Base-by-base conservation (phyloP, 2,797 vertebrate species). In the Poeciliopsis presidionis region DNA sequence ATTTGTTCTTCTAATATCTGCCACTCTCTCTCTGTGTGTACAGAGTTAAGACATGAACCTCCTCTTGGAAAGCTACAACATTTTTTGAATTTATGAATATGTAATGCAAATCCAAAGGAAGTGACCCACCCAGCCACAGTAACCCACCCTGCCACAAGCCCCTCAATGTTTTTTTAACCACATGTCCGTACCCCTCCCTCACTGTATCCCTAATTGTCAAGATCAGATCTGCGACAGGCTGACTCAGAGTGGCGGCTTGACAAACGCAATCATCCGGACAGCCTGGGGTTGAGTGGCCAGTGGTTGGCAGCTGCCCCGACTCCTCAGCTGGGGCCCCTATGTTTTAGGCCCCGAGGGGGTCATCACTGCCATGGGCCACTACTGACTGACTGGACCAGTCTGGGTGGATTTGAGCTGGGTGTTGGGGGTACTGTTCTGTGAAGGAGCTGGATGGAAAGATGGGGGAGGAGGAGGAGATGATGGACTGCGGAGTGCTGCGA, bases 221-320 rank as follows among this genome's bases (percentile, higher is more conserved):
- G 94, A 95, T 95, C 95, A 95, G 92, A 90, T 89, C 86, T 80
- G 83, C 67, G 57, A 84, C 20, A 74, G 79, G 71, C 89, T 96
- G 95, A 96, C 93, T 28, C 88, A 84, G 91, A 94, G 92, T 96
- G 96, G 96, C 95, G 94, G 94, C 91, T 94, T 96, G 95, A 96
- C 96, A 96, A 95, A 95, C 79, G 93, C 92, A 91, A 92, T 96
- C 95, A 96, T 95, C 93, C 94, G 92, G 92, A 95, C 94, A 90
- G 90, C 85, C 85, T 87, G 14, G 77, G 90, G 93, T 94, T 95
- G 95, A 95, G 93, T 90, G 92, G 93, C 81, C 77, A 63, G 83
- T 94, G 92, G 90, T 95, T 96, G 95, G 95, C 96, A 96, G 95
- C 94, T 95, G 93, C 95, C 94, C 91, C 63, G 79, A 90, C 92